A percentile compares a stretch with the other conserved stretches of the same genome.
Conservation (phyloP, 2,888 invertebrate species). For the Aleiodes leptofemur region DNA sequence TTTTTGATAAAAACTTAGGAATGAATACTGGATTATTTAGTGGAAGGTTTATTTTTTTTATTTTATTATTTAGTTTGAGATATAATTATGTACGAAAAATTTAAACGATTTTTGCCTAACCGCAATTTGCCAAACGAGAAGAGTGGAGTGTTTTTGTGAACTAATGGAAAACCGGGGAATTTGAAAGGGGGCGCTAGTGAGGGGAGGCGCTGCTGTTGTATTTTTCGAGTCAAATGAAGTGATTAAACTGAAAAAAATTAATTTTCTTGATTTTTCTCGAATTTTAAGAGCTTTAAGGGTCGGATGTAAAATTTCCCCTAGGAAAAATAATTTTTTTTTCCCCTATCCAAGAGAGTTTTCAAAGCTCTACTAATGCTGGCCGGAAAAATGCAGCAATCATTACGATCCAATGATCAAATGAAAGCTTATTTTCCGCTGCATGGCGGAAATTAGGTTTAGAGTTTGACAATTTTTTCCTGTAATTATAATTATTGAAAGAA, state of each 20-base stretch:
- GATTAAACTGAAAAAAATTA: background rate
- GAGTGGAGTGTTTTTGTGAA: conserved; percentile 30
- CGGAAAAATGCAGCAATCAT: too few species aligned
- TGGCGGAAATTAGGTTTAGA: too few species aligned
- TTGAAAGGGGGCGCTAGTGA: background rate
- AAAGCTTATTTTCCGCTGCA: too few species aligned
- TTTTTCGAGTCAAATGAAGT: background rate
- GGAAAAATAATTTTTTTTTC: too few species aligned
- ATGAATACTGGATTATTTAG: conserved; percentile 1
- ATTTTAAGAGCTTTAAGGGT: too few species aligned
- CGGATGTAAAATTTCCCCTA: too few species aligned
- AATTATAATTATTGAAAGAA: too few species aligned
- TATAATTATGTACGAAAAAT: background rate
- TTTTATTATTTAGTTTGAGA: background rate
- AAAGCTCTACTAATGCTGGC: too few species aligned
- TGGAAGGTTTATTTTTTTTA: background rate
- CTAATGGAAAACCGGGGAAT: background rate
- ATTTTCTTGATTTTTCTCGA: background rate
- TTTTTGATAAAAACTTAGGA: background rate
- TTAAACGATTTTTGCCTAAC: conserved; percentile 27
- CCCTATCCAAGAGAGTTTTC: too few species aligned
- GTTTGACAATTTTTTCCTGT: too few species aligned
- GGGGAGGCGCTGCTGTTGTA: background rate
- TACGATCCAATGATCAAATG: too few species aligned
- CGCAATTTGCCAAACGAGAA: conserved; percentile 28